A percentile compares a stretch with the other conserved stretches of the same genome.
Conservation (phyloP, 2,113 vertebrate genomes). For the Cariama cristata region DNA sequence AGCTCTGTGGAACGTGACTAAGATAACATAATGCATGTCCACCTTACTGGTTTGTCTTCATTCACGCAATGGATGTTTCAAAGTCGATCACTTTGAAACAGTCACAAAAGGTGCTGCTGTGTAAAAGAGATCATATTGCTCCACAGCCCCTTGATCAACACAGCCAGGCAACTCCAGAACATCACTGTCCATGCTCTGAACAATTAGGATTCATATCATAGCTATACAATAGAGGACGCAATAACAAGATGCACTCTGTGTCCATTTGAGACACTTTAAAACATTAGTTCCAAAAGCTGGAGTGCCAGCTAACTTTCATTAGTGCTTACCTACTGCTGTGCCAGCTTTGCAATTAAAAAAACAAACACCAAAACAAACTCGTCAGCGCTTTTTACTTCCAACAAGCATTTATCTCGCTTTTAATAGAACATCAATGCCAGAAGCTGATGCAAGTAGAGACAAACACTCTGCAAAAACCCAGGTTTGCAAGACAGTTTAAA, state of each 20-base stretch:
- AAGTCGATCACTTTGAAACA: neutral
- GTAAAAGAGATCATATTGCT: neutral
- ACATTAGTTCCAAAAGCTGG: neutral
- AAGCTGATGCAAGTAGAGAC: constrained; percentile 14
- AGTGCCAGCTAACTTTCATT: neutral
- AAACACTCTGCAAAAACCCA: neutral
- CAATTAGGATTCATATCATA: neutral
- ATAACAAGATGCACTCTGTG: neutral
- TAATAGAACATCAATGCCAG: neutral
- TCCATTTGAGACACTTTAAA: neutral
- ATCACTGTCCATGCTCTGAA: neutral
- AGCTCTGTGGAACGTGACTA: neutral
- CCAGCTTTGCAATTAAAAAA: constrained; percentile 28
- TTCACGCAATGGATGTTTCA: neutral
- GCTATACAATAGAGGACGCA: neutral
- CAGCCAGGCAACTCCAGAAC: neutral
- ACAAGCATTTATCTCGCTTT: neutral
- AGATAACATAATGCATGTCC: neutral
- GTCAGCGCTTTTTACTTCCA: constrained; percentile 24
- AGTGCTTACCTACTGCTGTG: neutral
- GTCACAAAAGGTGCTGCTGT: neutral
- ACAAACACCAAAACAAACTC: neutral
- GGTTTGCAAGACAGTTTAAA: constrained; percentile 11
- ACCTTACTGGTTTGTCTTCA: neutral
- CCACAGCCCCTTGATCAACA: neutral